These are phyloP conservation scores for Zapornia atra DNA, from an alignment of 2,113 vertebrate species.

Conservation along the genomic window DNA sequence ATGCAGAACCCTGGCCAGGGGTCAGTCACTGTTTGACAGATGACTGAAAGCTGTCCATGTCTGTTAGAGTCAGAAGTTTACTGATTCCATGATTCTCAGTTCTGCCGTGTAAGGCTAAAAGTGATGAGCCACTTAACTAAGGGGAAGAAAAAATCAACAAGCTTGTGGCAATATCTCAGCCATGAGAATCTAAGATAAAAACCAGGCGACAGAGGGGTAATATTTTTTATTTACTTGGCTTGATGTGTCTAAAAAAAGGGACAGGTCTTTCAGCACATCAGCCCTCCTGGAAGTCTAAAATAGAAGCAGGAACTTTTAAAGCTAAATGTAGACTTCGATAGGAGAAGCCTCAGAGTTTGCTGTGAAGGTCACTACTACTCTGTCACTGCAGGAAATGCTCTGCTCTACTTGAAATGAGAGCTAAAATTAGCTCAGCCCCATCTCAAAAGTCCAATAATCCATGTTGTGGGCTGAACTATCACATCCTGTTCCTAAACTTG, in stretches of 20 bases:
- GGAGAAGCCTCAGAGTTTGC: neutral
- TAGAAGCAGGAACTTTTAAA: neutral
- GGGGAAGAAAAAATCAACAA: neutral
- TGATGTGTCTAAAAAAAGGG: neutral
- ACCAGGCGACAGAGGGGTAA: neutral
- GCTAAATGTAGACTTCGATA: neutral
- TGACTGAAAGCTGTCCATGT: neutral
- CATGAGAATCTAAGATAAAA: neutral
- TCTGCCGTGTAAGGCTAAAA: neutral
- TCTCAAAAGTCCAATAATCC: neutral
- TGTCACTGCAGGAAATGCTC: neutral
- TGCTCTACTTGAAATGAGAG: neutral
- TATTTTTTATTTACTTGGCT: neutral
- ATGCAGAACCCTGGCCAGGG: neutral
- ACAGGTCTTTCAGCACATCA: neutral
- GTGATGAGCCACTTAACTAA: neutral
- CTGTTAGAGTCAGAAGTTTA: neutral
- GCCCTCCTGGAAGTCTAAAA: neutral
- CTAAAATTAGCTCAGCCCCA: constrained; percentile 2
- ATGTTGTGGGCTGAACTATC: neutral
- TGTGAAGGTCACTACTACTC: constrained; percentile 16
- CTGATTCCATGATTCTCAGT: neutral
- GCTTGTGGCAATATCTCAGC: neutral
- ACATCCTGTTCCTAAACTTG: neutral
- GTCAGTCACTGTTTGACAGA: neutral